Percentiles rank a stretch among this genome's conserved stretches.
Conservation (phyloP, 2,113 vertebrate species). For the Hystrix brachyura region DNA sequence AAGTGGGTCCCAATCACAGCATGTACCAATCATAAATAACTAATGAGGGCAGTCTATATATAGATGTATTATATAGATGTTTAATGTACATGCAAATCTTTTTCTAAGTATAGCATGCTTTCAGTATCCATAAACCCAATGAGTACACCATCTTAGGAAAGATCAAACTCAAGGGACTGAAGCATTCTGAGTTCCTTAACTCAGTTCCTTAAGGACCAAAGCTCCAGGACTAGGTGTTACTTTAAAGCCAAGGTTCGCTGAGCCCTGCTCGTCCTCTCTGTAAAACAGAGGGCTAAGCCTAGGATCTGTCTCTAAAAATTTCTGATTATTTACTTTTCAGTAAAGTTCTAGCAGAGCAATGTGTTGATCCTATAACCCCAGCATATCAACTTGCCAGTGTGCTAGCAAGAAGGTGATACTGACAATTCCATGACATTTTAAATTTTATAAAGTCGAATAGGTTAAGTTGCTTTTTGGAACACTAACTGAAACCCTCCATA, state of each 20-base stretch:
- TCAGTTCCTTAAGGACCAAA: no score
- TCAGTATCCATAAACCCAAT: neutral
- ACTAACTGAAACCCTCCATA: neutral
- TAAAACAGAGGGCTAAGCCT: neutral
- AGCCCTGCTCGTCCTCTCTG: neutral
- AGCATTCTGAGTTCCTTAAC: neutral
- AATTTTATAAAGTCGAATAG: neutral
- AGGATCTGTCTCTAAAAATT: neutral
- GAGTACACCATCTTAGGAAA: neutral
- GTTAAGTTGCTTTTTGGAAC: conserved; percentile 28
- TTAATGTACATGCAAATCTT: conserved; percentile 49
- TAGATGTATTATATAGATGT: conserved; percentile 1
- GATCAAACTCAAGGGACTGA: neutral
- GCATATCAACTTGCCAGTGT: neutral
- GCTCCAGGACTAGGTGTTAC: neutral
- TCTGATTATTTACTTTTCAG: conserved; percentile 18
- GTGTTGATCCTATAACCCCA: neutral
- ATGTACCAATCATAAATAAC: conserved; percentile 80
- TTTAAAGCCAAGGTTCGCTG: neutral
- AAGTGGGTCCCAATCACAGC: conserved; percentile 59
- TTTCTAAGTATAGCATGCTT: neutral
- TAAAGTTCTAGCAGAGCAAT: neutral
- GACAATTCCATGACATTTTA: neutral
- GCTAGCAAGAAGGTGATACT: neutral
- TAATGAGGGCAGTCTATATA: conserved; percentile 54